Conservation (phyloP, 2,113 vertebrate species). For the Gallinago undulata region DNA sequence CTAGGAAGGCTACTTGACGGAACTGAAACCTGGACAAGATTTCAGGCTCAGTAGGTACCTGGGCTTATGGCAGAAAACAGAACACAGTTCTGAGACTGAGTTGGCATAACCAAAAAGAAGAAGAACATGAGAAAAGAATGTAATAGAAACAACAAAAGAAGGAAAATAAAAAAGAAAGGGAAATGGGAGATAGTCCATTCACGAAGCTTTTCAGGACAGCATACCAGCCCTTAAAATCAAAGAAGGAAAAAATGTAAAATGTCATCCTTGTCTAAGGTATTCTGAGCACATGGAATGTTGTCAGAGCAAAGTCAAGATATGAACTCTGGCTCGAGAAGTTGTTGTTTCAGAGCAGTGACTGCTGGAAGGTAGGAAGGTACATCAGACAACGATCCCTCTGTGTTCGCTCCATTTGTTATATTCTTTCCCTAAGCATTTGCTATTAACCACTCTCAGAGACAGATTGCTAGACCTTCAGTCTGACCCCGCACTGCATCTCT, state of each 20-base stretch:
- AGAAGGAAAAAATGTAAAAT: neutral
- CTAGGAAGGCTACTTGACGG: neutral
- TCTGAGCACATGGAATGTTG: neutral
- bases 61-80: neutral
- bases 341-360: neutral
- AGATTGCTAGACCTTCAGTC: constrained; percentile 30
- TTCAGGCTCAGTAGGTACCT: neutral
- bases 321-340: neutral
- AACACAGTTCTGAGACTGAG: neutral
- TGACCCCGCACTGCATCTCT: neutral
- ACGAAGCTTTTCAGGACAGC: neutral
- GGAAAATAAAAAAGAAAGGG: neutral
- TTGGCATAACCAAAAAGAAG: neutral
- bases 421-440: neutral
- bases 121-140: neutral
- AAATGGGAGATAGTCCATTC: neutral
- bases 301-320: neutral
- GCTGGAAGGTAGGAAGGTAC: neutral
- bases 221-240: neutral
- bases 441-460: neutral
- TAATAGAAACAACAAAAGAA: neutral
- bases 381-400: neutral
- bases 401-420: neutral
- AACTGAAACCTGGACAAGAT: neutral
- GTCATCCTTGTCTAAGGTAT: neutral